A percentile compares a stretch with the other conserved stretches of the same genome.
Conservation (phyloP, 2,888 invertebrate genomes). For the Palloptera scutellata region DNA sequence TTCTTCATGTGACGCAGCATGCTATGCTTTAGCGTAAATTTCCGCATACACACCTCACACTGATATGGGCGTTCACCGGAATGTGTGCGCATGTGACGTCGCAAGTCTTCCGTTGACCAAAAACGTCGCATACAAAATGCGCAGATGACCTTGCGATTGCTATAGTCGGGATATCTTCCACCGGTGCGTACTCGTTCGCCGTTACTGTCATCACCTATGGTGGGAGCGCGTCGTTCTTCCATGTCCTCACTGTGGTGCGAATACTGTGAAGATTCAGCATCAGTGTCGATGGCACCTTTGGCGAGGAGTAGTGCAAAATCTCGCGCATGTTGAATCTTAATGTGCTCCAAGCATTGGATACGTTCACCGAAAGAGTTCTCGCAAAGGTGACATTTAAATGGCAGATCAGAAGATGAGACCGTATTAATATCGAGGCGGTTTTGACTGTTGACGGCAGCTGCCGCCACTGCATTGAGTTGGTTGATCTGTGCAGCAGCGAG, state of each 20-base stretch:
- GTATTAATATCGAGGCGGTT: constrained; percentile 26
- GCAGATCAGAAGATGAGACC: constrained; percentile 68
- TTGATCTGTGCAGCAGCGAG: constrained; percentile 65
- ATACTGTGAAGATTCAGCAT: constrained; percentile 49
- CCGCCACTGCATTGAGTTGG: constrained; percentile 35
- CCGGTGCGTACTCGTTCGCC: constrained; percentile 69
- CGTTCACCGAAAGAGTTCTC: constrained; percentile 85
- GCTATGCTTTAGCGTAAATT: constrained; percentile 92
- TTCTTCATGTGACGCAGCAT: constrained; percentile 94
- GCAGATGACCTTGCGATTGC: constrained; percentile 87
- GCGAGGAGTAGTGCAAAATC: constrained; percentile 85
- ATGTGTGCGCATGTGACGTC: constrained; percentile 93
- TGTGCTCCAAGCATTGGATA: constrained; percentile 82
- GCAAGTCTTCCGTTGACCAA: constrained; percentile 93
- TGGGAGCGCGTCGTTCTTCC: constrained; percentile 67
- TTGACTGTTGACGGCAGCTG: constrained; percentile 25
- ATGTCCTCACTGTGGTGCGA: constrained; percentile 64
- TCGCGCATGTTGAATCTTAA: constrained; percentile 75
- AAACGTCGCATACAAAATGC: constrained; percentile 93
- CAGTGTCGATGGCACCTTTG: constrained; percentile 78
- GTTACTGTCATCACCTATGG: no score
- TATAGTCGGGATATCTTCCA: constrained; percentile 79
- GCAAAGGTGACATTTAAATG: constrained; percentile 93
- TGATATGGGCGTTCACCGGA: constrained; percentile 92
- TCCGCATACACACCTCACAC: constrained; percentile 86